These are phyloP conservation scores for Noctua pronuba DNA, from an alignment of 2,888 invertebrate species.

Conservation along the genomic window DNA sequence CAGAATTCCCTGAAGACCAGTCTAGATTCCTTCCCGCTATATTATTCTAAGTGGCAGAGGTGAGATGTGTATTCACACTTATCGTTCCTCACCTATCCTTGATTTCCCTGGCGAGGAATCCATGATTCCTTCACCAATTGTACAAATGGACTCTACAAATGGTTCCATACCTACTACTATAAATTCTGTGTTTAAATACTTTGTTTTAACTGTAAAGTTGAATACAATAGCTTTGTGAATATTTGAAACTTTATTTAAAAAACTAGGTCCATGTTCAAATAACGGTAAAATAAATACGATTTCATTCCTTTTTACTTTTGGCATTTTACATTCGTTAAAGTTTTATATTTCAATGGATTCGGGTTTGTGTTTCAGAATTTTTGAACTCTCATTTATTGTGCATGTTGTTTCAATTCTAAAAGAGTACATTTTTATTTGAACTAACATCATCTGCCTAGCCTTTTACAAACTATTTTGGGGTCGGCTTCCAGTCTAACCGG, in stretches of 20 bases:
- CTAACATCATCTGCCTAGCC: no score
- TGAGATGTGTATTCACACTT: conserved; percentile 34
- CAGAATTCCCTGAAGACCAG: conserved; percentile 9
- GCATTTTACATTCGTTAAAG: conserved; percentile 27
- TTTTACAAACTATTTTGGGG: no score
- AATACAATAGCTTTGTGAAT: conserved; percentile 17
- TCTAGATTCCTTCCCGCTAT: conserved; percentile 27
- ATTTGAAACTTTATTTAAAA: conserved; percentile 4
- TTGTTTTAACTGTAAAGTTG: background rate
- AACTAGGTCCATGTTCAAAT: conserved; percentile 17
- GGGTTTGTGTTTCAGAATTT: background rate
- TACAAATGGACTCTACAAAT: conserved; percentile 28
- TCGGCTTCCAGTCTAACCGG: no score
- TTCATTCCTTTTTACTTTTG: conserved; percentile 13
- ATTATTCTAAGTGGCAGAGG: conserved; percentile 29
- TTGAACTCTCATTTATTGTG: background rate
- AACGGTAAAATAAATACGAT: conserved; percentile 30
- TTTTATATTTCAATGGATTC: conserved; percentile 38
- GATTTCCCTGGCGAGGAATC: conserved; percentile 50
- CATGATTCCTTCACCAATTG: conserved; percentile 42
- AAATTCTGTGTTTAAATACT: conserved; percentile 1
- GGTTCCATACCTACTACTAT: background rate
- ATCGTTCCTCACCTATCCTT: conserved; percentile 37
- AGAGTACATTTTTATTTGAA: background rate
- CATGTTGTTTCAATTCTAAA: background rate